Conservation (phyloP, 2,888 invertebrate genomes). For the Meloe dianella region DNA sequence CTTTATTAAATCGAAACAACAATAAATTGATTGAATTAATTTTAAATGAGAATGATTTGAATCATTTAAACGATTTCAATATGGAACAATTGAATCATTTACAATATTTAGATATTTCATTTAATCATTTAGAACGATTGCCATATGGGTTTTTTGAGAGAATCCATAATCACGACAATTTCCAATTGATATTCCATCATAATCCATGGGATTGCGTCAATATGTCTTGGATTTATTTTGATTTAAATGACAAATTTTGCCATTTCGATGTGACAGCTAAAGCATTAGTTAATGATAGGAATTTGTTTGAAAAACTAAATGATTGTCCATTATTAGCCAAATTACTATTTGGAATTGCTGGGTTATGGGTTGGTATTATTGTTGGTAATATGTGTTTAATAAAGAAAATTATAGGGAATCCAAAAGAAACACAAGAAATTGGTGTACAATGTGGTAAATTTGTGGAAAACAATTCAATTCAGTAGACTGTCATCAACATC, state of each 20-base stretch:
- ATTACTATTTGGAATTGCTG: conserved; percentile 4
- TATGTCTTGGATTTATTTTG: conserved; percentile 27
- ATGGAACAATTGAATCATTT: conserved; percentile 34
- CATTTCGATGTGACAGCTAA: not conserved
- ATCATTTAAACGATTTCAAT: conserved; percentile 36
- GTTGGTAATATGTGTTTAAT: conserved; percentile 41
- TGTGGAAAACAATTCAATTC: not conserved
- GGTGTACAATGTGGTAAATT: conserved; percentile 40
- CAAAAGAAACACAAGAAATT: conserved; percentile 15
- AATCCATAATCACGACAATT: conserved; percentile 31
- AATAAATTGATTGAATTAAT: conserved; percentile 17
- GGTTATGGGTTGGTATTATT: conserved; percentile 44
- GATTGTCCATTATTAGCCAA: not conserved
- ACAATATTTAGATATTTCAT: conserved; percentile 36
- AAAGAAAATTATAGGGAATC: conserved; percentile 31
- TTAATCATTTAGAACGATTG: conserved; percentile 36
- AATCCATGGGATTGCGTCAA: conserved; percentile 41
- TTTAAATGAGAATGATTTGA: conserved; percentile 38
- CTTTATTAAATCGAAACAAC: conserved; percentile 17
- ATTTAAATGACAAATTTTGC: conserved; percentile 20
- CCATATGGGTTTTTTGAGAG: conserved; percentile 33
- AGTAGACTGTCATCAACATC: no score
- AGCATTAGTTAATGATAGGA: conserved; percentile 7
- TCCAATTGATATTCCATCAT: conserved; percentile 37
- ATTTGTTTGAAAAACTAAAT: conserved; percentile 10